Evolutionary conservation across 2,888 invertebrate genomes (phyloP).

Genomic region (Pherbina coryleti): DNA sequence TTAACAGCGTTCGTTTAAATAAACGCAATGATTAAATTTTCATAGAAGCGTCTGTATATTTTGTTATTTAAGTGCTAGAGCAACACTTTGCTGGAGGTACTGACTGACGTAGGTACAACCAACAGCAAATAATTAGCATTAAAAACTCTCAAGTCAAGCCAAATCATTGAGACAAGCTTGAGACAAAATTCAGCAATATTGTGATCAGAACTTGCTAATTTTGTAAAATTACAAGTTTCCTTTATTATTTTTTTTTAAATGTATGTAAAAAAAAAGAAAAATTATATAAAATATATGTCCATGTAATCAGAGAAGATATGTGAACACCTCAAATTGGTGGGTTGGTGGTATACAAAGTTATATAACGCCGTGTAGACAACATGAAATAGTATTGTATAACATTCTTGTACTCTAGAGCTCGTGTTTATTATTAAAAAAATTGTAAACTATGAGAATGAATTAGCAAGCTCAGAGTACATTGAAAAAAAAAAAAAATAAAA

Average conservation of each 20-base stretch:
- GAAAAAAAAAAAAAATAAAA: neutral
- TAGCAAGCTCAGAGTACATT: neutral
- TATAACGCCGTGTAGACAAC: constrained; percentile 51
- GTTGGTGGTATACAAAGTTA: neutral
- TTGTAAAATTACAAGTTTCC: constrained; percentile 23
- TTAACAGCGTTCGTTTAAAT: neutral
- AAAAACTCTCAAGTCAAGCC: neutral
- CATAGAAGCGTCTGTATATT: neutral
- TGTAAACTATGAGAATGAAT: neutral
- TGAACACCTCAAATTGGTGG: neutral
- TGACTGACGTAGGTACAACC: constrained; percentile 2
- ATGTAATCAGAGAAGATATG: neutral
- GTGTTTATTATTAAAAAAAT: neutral
- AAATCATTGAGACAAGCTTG: neutral
- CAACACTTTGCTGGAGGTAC: constrained; percentile 33
- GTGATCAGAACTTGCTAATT: constrained; percentile 39
- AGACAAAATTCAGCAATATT: constrained; percentile 26
- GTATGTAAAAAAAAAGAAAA: constrained; percentile 5
- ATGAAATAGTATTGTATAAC: constrained; percentile 26
- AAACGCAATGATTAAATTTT: neutral
- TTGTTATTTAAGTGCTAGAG: neutral
- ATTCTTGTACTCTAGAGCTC: neutral
- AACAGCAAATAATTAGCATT: constrained; percentile 13
- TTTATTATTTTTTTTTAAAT: constrained; percentile 16
- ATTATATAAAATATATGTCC: neutral